Percentiles rank a stretch among this genome's conserved stretches.
Evolutionary conservation across 1,140 invertebrate species (phyloP).

Genomic region (Oryzaephilus surinamensis): DNA sequence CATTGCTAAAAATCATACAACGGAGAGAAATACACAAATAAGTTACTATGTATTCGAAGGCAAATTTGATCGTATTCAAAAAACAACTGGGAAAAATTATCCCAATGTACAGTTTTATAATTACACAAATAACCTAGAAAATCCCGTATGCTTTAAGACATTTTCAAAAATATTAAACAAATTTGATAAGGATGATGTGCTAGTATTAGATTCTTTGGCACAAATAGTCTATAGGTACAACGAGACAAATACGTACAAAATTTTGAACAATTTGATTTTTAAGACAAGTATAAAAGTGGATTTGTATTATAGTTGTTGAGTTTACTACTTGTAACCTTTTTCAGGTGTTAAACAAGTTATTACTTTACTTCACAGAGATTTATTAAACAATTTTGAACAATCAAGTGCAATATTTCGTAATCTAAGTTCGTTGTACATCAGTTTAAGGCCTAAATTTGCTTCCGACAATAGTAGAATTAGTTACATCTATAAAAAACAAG

Average conservation of each 20-base stretch:
- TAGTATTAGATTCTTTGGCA: constrained; percentile 30
- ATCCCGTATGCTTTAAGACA: too few species aligned
- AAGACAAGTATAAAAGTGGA: constrained; percentile 18
- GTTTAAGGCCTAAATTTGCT: too few species aligned
- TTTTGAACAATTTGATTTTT: constrained; percentile 20
- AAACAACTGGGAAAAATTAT: constrained; percentile 11
- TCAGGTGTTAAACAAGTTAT: constrained; percentile 38
- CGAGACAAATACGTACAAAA: constrained; percentile 17
- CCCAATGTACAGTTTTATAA: constrained; percentile 9
- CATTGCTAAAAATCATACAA: constrained; percentile 18
- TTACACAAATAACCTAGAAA: constrained; percentile 6
- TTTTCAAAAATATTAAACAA: too few species aligned
- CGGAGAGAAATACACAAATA: constrained; percentile 13
- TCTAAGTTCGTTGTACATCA: too few species aligned
- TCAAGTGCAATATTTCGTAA: too few species aligned
- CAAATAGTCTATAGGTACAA: constrained; percentile 27
- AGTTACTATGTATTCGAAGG: constrained; percentile 30
- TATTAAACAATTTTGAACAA: constrained; percentile 35
- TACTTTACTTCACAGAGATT: constrained; percentile 40
- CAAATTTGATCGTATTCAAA: constrained; percentile 14
- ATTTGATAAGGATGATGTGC: constrained; percentile 14
- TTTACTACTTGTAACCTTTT: constrained; percentile 12
- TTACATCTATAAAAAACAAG: too few species aligned
- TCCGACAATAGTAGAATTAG: too few species aligned
- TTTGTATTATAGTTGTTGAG: background rate